Evolutionary conservation across 2,888 invertebrate genomes (phyloP), one percentile per base, ranked within the genome.

Genomic region (Epistrophe eligans): DNA sequence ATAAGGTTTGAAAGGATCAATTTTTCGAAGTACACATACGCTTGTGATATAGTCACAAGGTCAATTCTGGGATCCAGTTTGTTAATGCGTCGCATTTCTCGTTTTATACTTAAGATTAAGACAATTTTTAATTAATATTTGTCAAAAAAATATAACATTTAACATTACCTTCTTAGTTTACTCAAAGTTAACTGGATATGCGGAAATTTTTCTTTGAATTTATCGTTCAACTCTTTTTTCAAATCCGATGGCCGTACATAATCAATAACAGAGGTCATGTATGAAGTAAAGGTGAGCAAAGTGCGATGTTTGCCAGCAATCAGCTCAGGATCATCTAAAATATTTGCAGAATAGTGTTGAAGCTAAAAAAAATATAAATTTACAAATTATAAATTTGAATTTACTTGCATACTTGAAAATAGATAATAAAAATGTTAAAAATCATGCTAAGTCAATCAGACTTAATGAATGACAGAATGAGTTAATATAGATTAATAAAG

Each of bases 11-110:
- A 97, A 70, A 99, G 94, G 89, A 99, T 98, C 74, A 99, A 94
- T 92, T 98, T 98, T 93, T 99, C 99, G 93, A 99, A 99, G 93
- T 98, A 99, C n/a, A 99, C 99, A 91, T 98, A 99, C 0, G 99
- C 97, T 92, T 98, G 98, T 19, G 99, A 99, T 19, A 99, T 97
- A 0, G 98, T 98, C 84, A 99, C 94, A 82, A 98, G 94, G 93
- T 99, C 99, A 79, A 96, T 94, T 81, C 96, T 96, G 90, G 95
- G 95, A 92, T 98, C 97, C 90, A 96, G 94, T 92, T 97, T 97
- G 3, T 97, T 97, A 80, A 98, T 98, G 93, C 98, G 97, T 32
- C 97, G 95, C 97, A 99, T 98, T 94, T 99, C 99, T 89, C 97
- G 95, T 93, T 99, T 99, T 89, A 99, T 95, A 93, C 99, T 98